A percentile compares a stretch with the other conserved stretches of the same genome.
Conservation (phyloP, 1,140 invertebrate genomes). For the Scaptodrosophila lebanonensis region DNA sequence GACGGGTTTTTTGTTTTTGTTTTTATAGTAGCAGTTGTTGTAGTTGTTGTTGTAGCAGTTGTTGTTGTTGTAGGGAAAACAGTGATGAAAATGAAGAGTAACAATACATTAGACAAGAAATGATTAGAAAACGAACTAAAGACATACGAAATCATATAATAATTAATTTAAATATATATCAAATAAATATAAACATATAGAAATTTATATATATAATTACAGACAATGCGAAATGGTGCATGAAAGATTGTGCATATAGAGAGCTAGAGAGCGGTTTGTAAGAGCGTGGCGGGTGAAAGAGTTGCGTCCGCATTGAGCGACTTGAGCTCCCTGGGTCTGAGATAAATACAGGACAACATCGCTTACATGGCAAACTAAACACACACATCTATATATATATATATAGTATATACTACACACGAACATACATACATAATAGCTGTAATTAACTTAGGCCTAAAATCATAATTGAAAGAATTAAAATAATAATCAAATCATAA, state of each 20-base stretch:
- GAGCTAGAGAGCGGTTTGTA: conserved; percentile 22
- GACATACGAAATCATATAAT: conserved; percentile 38
- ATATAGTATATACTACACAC: conserved; percentile 26
- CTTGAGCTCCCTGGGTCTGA: conserved; percentile 33
- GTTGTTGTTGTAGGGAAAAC: conserved; percentile 41
- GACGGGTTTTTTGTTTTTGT: conserved; percentile 22
- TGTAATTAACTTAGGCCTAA: conserved; percentile 35
- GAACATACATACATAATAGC: conserved; percentile 34
- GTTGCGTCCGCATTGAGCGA: conserved; percentile 20
- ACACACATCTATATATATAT: background rate
- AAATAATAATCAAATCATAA: conserved; percentile 62
- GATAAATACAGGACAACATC: conserved; percentile 29
- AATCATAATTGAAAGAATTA: conserved; percentile 36
- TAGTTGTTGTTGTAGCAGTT: conserved; percentile 16
- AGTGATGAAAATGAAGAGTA: conserved; percentile 70
- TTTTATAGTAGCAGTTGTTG: conserved; percentile 12
- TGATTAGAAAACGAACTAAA: conserved; percentile 44
- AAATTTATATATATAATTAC: conserved; percentile 13
- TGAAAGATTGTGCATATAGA: conserved; percentile 32
- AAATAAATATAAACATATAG: conserved; percentile 22
- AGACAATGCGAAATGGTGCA: conserved; percentile 40
- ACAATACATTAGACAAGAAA: conserved; percentile 74
- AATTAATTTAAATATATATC: conserved; percentile 38
- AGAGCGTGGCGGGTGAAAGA: conserved; percentile 8
- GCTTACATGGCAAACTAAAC: conserved; percentile 13